phyloP scores from a whole-genome alignment of 2,797 vertebrate genomes.

The Allobates femoralis region DNA sequence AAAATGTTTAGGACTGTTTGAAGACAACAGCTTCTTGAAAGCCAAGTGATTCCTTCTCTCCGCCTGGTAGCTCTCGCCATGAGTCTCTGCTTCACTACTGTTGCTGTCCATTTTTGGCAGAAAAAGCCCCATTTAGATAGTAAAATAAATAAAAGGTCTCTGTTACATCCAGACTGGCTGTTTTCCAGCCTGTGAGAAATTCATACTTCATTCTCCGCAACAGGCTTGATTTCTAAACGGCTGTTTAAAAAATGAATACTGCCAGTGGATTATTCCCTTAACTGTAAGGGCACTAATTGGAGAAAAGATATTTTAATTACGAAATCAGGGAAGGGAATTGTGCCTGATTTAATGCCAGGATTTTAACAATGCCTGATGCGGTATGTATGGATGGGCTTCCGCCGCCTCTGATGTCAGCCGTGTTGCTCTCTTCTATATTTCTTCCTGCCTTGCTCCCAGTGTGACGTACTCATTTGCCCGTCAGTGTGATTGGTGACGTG shows the following conservation, averaged over 20 bases:
- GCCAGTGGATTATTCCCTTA: constrained; percentile 60
- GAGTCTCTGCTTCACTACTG: background rate
- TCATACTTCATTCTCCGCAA: constrained; percentile 56
- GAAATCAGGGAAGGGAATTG: constrained; percentile 59
- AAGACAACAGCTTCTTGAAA: background rate
- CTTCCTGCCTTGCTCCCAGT: constrained; percentile 16
- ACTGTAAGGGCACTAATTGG: constrained; percentile 59
- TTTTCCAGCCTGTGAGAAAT: constrained; percentile 46
- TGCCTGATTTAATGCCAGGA: constrained; percentile 60
- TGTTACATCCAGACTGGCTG: constrained; percentile 28
- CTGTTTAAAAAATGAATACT: constrained; percentile 59
- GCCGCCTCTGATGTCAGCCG: constrained; percentile 33
- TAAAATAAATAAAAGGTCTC: constrained; percentile 47
- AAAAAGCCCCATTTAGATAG: constrained; percentile 34
- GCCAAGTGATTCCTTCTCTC: background rate
- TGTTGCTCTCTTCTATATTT: background rate
- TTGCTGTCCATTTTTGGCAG: constrained; percentile 36
- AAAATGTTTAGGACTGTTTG: background rate
- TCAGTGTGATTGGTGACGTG: constrained; percentile 33
- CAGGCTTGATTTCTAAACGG: constrained; percentile 59
- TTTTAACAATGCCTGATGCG: constrained; percentile 9
- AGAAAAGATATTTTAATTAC: constrained; percentile 64
- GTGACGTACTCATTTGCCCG: constrained; percentile 24
- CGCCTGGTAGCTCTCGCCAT: constrained; percentile 6
- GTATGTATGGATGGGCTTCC: background rate